Conservation (phyloP, 2,888 invertebrate species). For the Scotopteryx bipunctaria region DNA sequence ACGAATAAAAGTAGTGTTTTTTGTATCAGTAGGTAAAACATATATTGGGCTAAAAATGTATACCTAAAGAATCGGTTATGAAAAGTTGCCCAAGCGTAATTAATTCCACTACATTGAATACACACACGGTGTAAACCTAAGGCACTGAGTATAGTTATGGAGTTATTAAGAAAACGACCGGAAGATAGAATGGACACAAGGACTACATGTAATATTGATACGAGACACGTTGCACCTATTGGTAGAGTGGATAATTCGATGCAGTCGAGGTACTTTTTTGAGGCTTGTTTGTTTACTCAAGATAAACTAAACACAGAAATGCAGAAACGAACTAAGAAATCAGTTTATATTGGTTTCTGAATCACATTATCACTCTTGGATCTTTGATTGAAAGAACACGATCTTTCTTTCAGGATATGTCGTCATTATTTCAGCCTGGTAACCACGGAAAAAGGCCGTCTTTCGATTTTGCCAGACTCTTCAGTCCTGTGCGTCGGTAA, state of each 20-base stretch:
- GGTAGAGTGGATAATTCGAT: slow-evolving; percentile 28
- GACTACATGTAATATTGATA: slow-evolving; percentile 38
- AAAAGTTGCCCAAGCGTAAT: neutral
- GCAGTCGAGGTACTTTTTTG: slow-evolving; percentile 12
- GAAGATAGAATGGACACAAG: slow-evolving; percentile 40
- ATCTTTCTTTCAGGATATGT: too few species aligned
- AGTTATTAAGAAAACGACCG: slow-evolving; percentile 39
- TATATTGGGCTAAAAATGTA: too few species aligned
- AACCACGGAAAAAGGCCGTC: too few species aligned
- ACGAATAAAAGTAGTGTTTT: too few species aligned
- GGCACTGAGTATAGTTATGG: slow-evolving; percentile 18
- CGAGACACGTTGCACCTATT: slow-evolving; percentile 24
- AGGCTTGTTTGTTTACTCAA: neutral
- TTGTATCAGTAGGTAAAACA: too few species aligned
- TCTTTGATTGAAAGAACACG: too few species aligned
- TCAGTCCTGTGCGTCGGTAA: too few species aligned
- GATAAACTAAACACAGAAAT: neutral
- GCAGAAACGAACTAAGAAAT: too few species aligned
- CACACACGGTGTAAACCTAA: neutral
- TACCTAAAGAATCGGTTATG: neutral
- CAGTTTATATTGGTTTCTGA: too few species aligned
- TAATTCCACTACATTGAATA: slow-evolving; percentile 11
- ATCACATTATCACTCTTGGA: too few species aligned
- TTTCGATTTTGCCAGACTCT: too few species aligned
- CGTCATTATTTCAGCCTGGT: too few species aligned